phyloP scores from a whole-genome alignment of 2,797 vertebrate species.

The Channallabes apus region DNA sequence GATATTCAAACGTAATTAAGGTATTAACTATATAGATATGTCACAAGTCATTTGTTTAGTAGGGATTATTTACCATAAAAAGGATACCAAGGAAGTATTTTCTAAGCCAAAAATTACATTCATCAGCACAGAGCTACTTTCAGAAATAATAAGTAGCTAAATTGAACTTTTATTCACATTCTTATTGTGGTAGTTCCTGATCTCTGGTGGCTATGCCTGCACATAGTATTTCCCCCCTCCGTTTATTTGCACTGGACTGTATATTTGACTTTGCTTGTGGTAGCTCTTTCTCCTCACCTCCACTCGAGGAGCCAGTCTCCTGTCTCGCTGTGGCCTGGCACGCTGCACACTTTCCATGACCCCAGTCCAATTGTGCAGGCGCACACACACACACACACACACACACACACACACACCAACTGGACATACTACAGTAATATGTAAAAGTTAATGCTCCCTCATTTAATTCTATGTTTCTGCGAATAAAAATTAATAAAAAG shows the following conservation, averaged over 20 bases:
- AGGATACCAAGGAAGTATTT: slow-evolving; percentile 51
- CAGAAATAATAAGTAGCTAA: slow-evolving; percentile 12
- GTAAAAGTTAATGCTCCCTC: too few species aligned
- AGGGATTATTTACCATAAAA: neutral
- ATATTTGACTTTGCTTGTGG: slow-evolving; percentile 77
- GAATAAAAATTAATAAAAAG: too few species aligned
- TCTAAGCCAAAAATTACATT: slow-evolving; percentile 45
- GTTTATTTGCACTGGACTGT: slow-evolving; percentile 71
- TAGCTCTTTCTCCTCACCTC: slow-evolving; percentile 61
- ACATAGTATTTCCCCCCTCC: slow-evolving; percentile 70
- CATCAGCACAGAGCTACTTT: slow-evolving; percentile 25
- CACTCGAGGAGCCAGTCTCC: slow-evolving; percentile 68
- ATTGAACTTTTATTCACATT: slow-evolving; percentile 39
- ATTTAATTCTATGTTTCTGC: too few species aligned
- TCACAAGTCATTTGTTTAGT: slow-evolving; percentile 17
- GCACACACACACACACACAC: neutral
- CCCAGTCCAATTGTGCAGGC: slow-evolving; percentile 37
- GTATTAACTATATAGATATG: slow-evolving; percentile 19
- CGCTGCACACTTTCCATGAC: slow-evolving; percentile 72
- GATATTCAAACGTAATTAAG: slow-evolving; percentile 22
- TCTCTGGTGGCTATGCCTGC: slow-evolving; percentile 64
- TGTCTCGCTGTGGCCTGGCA: slow-evolving; percentile 71
- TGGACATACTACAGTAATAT: neutral
- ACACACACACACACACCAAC: slow-evolving; percentile 21
- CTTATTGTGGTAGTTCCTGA: slow-evolving; percentile 64